Evolutionary conservation across 2,113 vertebrate genomes (phyloP).

Genomic region (Eulemur macaco): DNA sequence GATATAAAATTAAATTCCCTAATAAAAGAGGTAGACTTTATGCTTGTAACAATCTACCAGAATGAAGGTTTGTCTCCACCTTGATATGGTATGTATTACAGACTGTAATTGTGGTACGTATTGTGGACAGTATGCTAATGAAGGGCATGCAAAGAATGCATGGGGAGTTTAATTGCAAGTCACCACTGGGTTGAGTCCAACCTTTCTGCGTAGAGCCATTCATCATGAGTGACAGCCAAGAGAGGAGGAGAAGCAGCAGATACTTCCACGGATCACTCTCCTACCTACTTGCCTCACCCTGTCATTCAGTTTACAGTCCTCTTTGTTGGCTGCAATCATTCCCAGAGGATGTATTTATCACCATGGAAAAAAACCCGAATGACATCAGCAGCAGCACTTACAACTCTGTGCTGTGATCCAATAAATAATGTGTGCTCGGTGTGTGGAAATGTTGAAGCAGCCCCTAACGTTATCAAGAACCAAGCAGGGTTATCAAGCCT

Average conservation of each 20-base stretch:
- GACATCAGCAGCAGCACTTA: constrained; percentile 73
- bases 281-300: constrained; percentile 1
- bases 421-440: constrained; percentile 70
- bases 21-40: not conserved
- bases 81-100: constrained; percentile 4
- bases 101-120: constrained; percentile 61
- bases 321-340: constrained; percentile 59
- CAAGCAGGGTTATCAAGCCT: not conserved
- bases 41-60: not conserved
- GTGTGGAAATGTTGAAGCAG: not conserved
- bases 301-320: constrained; percentile 65
- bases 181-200: constrained; percentile 82
- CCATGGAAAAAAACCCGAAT: constrained; percentile 53
- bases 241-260: constrained; percentile 56
- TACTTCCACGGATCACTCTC: constrained; percentile 52
- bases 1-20: constrained; percentile 9
- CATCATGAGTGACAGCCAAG: constrained; percentile 84
- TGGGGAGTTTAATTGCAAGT: constrained; percentile 80
- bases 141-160: constrained; percentile 53
- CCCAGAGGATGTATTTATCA: constrained; percentile 72
- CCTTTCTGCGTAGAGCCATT: constrained; percentile 80
- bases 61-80: not conserved
- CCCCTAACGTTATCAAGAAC: not conserved
- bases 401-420: constrained; percentile 54
- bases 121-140: constrained; percentile 72